Base-by-base conservation (phyloP, 1,140 invertebrate species). In the Marisa cornuarietis region DNA sequence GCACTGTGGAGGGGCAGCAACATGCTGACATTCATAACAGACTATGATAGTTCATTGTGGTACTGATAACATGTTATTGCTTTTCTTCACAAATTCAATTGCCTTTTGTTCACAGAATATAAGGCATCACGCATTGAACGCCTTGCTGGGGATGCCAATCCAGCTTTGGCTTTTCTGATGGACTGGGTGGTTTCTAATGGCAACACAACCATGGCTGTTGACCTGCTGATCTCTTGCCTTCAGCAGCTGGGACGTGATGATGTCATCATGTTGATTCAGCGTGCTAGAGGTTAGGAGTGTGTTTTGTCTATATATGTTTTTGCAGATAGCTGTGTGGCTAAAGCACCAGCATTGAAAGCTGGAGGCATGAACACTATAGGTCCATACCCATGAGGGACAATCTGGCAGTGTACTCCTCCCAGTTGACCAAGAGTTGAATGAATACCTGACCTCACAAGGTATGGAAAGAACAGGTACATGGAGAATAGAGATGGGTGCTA, bases 151-250 rank as follows among this genome's bases (percentile, higher is more conserved):
- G 91, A 92, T 78, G 69, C 88, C 52, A 90, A 91, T 76, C 91
- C 92, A n/a, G 84, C 87, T 22, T 81, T 92, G 20, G 87, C 88
- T 24, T 82, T 92, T 54, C 80, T 92, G 49, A 87, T 88, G 24
- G 91, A 92, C 83, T 92, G 92, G 92, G 90, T 92, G 42, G 83
- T 91, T 22, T 87, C 84, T 31, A 91, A 91, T 83, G 92, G 91
- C n/a, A 91, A 92, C 82, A 92, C 90, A 0, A 81, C 87, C 51
- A 87, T 92, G 62, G 90, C 91, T 76, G 86, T 92, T 54, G 92
- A 92, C 83, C 87, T 92, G 78, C 78, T 92, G 58, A 79, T 91
- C 22, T 84, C 87, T 1, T 91, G 88, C 78, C 84, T 92, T 24
- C 86, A 91, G 81, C 90, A 91, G 81, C 86, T 92, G 74, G 83